Evolutionary conservation across 2,113 vertebrate genomes (phyloP), one percentile per base, ranked within the genome.

Genomic region (Notothenia coriiceps): DNA sequence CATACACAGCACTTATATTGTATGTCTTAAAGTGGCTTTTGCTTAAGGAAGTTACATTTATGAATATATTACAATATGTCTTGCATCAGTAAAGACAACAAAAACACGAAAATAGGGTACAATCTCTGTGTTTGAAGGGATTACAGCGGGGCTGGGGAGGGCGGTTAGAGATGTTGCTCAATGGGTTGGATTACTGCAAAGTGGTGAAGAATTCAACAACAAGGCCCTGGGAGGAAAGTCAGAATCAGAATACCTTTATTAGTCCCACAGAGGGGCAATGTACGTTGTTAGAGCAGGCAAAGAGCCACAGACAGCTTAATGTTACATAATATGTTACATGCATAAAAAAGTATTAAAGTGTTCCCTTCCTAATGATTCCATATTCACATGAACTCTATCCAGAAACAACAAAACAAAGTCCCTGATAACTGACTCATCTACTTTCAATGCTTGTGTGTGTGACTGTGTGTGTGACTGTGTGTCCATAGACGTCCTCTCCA

Each of bases 401-500:
- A 83, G 62, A 74, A 67, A 75, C 20, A 60, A 60, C 5, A 83
- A 52, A 86, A 73, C 67, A 62, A 68, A 85, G 22, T 80, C 70
- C 17, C 20, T 70, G 14, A 25, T 71, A 40, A 43, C 70, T 74
- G 33, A 77, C 61, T 60, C 15, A 14, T 79, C 33, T 74, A 59
- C 54, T 74, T 72, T 79, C 17, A 65, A 40, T 87, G 6, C n/a
- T 49, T 20, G 40, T 84, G 33, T 25, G 2, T 25, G 18, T 85
- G 4, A 79, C 3, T 80, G 17, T 85, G 44, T 40, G 17, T 75
- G 40, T 85, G 33, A 76, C n/a, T 88, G 13, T 83, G 18, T 90
- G 65, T 79, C 60, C 83, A 40, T 80, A 94, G 95, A 90, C 80
- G 91, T 88, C 76, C 83, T 86, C 77, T 90, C 71, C 81, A 84